Evolutionary conservation across 2,113 vertebrate species (phyloP).

Genomic region (Centropus unirufus): DNA sequence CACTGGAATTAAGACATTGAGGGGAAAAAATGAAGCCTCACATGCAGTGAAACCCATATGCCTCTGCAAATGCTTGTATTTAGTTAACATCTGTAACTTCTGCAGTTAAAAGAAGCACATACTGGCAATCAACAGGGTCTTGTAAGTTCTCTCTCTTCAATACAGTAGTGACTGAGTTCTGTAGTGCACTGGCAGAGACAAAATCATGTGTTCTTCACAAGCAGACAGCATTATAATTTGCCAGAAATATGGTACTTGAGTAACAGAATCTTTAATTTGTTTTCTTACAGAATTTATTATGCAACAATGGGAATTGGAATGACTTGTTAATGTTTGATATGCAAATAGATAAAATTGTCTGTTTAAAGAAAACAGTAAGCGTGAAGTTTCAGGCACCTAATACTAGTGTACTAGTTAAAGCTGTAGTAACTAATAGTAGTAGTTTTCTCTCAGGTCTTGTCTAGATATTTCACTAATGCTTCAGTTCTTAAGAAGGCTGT

Average conservation of each 20-base stretch:
- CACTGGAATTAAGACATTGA: not conserved
- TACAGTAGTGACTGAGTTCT: not conserved
- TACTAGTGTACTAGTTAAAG: not conserved
- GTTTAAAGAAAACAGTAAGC: not conserved
- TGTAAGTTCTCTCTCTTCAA: not conserved
- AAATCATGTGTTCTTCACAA: not conserved
- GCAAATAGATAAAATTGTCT: not conserved
- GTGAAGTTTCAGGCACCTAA: not conserved
- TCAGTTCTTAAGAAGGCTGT: not conserved
- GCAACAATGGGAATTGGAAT: not conserved
- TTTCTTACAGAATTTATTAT: not conserved
- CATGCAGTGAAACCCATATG: not conserved
- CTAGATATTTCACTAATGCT: not conserved
- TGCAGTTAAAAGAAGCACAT: not conserved
- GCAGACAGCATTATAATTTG: not conserved
- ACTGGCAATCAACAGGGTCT: not conserved
- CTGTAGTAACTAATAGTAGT: not conserved
- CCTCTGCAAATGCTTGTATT: not conserved
- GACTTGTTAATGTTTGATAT: not conserved
- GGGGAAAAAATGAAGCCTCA: not conserved
- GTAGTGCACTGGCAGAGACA: not conserved
- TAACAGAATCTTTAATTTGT: not conserved
- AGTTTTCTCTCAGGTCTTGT: not conserved
- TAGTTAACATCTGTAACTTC: not conserved
- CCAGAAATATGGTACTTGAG: not conserved